Conservation (phyloP, 2,888 invertebrate genomes). For the Kryphioiulus occultus region DNA sequence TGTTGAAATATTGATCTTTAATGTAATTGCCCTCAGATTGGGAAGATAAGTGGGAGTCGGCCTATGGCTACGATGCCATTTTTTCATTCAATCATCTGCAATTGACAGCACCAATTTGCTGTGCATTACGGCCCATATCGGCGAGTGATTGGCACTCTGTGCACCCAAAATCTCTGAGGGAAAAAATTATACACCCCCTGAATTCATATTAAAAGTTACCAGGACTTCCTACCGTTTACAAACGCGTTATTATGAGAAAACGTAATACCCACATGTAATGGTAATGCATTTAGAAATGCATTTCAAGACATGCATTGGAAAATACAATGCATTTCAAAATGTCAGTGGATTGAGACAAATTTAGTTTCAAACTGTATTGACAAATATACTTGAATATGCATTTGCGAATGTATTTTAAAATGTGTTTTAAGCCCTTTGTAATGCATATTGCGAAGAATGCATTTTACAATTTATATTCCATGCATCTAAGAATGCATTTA, state of each 20-base stretch:
- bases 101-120: conserved; percentile 5
- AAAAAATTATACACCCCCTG: background rate
- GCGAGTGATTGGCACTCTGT: background rate
- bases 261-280: background rate
- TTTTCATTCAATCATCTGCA: conserved; percentile 5
- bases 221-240: background rate
- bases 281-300: no score
- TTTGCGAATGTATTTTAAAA: no score
- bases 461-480: no score
- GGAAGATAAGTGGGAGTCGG: conserved; percentile 5
- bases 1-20: conserved; percentile 5
- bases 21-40: conserved; percentile 5
- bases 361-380: no score
- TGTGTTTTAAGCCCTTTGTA: no score
- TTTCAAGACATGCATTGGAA: no score
- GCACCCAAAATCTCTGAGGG: background rate
- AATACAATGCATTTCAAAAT: no score
- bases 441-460: no score
- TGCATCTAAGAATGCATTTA: no score
- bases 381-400: no score
- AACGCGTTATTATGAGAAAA: background rate
- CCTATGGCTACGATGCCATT: conserved; percentile 5
- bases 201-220: background rate
- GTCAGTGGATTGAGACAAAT: no score
- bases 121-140: conserved; percentile 5